Percentiles rank a stretch among this genome's conserved stretches.
phyloP scores from a whole-genome alignment of 1,140 invertebrate species.

The Zeugodacus cucurbitae region DNA sequence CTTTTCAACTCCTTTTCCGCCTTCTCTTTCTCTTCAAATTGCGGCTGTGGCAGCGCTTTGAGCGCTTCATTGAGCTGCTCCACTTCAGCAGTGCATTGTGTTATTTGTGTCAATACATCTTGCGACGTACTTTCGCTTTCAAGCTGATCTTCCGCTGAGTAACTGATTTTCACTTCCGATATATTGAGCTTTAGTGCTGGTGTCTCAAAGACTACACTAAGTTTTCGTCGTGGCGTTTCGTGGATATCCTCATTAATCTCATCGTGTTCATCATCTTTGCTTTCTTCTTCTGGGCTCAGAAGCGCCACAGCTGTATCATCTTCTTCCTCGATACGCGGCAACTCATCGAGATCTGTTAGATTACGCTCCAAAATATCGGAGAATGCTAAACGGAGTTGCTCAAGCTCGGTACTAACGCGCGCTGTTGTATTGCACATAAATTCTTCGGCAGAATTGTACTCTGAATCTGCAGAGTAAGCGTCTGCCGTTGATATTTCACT shows the following conservation, averaged over 20 bases:
- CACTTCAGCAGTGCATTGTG: background rate
- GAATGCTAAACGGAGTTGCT: background rate
- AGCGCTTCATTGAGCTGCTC: background rate
- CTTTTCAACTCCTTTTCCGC: no score
- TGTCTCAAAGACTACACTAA: conserved; percentile 57
- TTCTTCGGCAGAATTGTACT: background rate
- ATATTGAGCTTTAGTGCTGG: conserved; percentile 58
- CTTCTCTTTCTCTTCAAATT: background rate
- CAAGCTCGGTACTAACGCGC: background rate
- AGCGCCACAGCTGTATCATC: background rate
- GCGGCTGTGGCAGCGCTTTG: background rate
- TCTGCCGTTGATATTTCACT: background rate
- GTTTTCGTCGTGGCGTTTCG: conserved; percentile 37
- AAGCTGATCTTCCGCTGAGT: conserved; percentile 50
- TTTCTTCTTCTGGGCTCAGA: conserved; percentile 22
- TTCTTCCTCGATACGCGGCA: background rate
- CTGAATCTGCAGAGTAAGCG: background rate
- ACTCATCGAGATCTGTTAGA: background rate
- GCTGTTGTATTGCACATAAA: background rate
- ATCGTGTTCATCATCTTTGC: background rate
- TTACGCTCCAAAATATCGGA: background rate
- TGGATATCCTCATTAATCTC: background rate
- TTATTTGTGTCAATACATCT: background rate
- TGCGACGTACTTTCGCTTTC: background rate
- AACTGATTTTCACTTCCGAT: conserved; percentile 58